Conservation (phyloP, 2,113 vertebrate genomes). For the Hyperopisus bebe region DNA sequence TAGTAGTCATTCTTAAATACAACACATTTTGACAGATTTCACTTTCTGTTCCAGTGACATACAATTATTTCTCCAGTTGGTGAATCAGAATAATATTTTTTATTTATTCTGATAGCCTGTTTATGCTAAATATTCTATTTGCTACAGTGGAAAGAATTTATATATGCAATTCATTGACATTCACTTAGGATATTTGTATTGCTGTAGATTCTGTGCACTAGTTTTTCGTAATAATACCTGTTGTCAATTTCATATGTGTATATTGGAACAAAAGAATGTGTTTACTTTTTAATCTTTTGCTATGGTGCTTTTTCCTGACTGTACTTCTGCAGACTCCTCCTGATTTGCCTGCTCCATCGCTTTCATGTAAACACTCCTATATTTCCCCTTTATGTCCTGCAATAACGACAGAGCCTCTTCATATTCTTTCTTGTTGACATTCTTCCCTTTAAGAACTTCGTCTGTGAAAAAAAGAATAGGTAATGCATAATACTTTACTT, state of each 20-base stretch:
- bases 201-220: not conserved
- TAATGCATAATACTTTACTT: not conserved
- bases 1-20: not conserved
- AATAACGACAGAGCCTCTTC: conserved; percentile 48
- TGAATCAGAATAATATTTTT: not conserved
- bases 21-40: not conserved
- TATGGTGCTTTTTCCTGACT: not conserved
- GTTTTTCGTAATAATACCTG: not conserved
- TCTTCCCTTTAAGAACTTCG: conserved; percentile 19
- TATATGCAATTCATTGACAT: not conserved
- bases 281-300: not conserved
- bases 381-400: conserved; percentile 49
- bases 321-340: conserved; percentile 13
- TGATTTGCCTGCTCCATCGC: conserved; percentile 32
- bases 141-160: not conserved
- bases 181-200: not conserved
- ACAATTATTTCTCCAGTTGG: not conserved
- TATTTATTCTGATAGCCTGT: not conserved
- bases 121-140: not conserved
- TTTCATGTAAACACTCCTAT: conserved; percentile 40
- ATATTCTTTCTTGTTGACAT: conserved; percentile 34
- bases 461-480: conserved; percentile 35
- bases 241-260: not conserved
- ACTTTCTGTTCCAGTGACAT: not conserved
- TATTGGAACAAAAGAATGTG: not conserved